Evolutionary conservation across 1,140 invertebrate genomes (phyloP), one percentile per base, ranked within the genome.

Genomic region (Neuroterus valhalla): DNA sequence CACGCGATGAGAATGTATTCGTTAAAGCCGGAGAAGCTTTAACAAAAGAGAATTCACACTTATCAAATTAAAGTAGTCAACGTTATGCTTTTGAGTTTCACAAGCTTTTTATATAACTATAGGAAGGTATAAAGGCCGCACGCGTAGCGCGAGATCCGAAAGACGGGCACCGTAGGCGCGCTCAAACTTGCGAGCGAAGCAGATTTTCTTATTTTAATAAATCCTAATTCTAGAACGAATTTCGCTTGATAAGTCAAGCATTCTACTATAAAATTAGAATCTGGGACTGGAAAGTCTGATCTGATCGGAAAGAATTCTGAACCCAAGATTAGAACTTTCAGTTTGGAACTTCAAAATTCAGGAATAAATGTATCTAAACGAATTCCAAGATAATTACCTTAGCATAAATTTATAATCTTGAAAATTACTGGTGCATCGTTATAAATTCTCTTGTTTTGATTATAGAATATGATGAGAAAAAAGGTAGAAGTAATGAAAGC

Each of bases 191-290:
- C n/a, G n/a, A n/a, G n/a, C n/a, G n/a, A n/a, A n/a, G n/a, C n/a
- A n/a, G n/a, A 38, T 38, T 38, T 38, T 8, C 10, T 38, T 38
- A 38, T 10, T 38, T 5, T 38, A 38, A 38, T 10, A 38, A 38
- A 38, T 38, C 4, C 31, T 38, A 8, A 38, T 38, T 38, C 31
- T 8, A 52, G 21, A 52, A 21, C 11, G 21, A 11, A 1, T 23
- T 8, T 21, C 21, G 8, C 10, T 10, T 21, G 23, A 55, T 12
- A 17, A 55, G 11, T 10, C 14, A 26, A 26, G 15, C 55, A 62
- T 4, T 62, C 6, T 5, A 62, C 11, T 62, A 23, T 62, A 31
- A 62, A 62, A 31, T 62, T 62, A 62, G 55, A 62, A 31, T 31
- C 26, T 15, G 23, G 31, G 26, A 62, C 23, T 3, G 21, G 26